These are phyloP conservation scores for Crocodylus rhombifer DNA, from an alignment of 2,797 vertebrate genomes.

Conservation along the genomic window DNA sequence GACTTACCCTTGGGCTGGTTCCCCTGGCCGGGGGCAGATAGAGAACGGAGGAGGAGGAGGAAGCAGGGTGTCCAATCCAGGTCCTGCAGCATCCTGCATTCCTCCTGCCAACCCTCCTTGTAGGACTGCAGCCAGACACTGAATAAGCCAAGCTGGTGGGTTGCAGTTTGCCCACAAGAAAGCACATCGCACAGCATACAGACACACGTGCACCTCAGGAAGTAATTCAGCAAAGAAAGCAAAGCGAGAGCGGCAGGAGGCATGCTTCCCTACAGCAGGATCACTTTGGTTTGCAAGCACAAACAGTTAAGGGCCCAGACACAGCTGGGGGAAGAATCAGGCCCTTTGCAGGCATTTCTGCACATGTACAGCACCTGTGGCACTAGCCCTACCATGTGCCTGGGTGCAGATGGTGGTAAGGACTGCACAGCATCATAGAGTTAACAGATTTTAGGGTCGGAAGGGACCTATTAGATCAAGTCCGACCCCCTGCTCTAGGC, in stretches of 20 bases:
- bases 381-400: not conserved
- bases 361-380: not conserved
- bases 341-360: not conserved
- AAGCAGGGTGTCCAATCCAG: not conserved
- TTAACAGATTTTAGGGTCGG: too few species aligned
- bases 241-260: not conserved
- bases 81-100: not conserved
- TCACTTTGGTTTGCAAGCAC: not conserved
- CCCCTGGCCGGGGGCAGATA: not conserved
- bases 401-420: too few species aligned
- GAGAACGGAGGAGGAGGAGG: not conserved
- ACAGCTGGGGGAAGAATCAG: too few species aligned
- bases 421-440: too few species aligned
- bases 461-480: too few species aligned
- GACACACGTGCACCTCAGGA: too few species aligned
- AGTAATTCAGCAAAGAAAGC: not conserved
- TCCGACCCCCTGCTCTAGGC: too few species aligned
- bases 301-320: accelerated
- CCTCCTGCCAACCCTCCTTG: not conserved
- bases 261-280: not conserved
- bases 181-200: not conserved
- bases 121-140: not conserved
- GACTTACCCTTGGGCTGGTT: not conserved
- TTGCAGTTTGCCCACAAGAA: not conserved
- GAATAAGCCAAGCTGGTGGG: not conserved